Conservation (phyloP, 2,888 invertebrate genomes). For the Hofmannophila pseudospretella region DNA sequence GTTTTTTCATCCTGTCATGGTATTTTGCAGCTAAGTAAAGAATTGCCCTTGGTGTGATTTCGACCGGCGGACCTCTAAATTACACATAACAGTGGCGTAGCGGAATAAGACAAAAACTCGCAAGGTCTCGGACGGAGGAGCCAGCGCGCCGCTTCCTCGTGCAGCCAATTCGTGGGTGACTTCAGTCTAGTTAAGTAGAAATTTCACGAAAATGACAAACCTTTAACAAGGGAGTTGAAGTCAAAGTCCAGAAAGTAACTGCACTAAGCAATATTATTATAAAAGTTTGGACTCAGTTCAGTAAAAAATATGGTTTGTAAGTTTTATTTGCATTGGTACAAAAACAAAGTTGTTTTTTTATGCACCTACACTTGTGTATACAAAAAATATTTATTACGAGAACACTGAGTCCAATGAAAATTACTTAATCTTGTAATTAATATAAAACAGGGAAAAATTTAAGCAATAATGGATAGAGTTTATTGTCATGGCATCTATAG, state of each 20-base stretch:
- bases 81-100: conserved; percentile 73
- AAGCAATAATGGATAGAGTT: no score
- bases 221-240: background rate
- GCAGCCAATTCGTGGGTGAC: conserved; percentile 24
- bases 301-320: background rate
- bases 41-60: conserved; percentile 48
- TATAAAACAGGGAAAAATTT: no score
- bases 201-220: conserved; percentile 1
- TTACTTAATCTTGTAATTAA: no score
- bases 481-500: no score
- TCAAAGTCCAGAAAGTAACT: background rate
- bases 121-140: conserved; percentile 41
- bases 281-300: background rate
- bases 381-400: no score
- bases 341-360: no score
- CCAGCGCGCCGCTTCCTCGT: conserved; percentile 43
- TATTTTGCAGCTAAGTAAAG: background rate
- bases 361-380: no score
- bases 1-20: no score
- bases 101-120: conserved; percentile 55
- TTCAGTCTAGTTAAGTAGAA: conserved; percentile 1
- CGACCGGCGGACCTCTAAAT: conserved; percentile 75
- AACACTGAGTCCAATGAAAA: background rate
- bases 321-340: no score
- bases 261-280: background rate